Conservation (phyloP, 2,888 invertebrate genomes). For the Diogma glabrata region DNA sequence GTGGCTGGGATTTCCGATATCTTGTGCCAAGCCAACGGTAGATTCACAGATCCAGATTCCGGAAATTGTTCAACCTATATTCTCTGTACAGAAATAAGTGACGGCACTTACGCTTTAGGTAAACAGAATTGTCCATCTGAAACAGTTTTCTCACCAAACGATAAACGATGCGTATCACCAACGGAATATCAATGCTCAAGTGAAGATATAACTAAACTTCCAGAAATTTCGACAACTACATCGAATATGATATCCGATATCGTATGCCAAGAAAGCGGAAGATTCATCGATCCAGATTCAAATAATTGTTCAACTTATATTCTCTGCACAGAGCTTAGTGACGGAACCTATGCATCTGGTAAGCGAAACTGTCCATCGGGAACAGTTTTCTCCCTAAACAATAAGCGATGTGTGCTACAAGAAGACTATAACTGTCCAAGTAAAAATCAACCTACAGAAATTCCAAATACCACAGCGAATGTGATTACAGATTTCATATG, state of each 20-base stretch:
- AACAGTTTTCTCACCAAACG: not conserved
- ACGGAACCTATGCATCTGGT: not conserved
- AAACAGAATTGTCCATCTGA: not conserved
- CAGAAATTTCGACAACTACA: not conserved
- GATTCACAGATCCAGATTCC: not conserved
- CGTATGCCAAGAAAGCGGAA: not conserved
- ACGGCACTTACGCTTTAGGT: not conserved
- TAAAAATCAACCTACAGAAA: not conserved
- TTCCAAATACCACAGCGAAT: not conserved
- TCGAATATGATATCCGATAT: no score
- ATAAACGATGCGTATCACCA: not conserved
- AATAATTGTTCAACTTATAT: not conserved
- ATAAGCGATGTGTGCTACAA: not conserved
- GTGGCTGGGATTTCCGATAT: no score
- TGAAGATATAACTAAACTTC: not conserved
- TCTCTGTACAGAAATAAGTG: not conserved
- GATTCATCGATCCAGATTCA: constrained; percentile 2
- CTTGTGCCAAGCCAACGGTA: not conserved
- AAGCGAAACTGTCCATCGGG: not conserved
- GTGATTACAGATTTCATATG: not conserved
- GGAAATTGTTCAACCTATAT: not conserved
- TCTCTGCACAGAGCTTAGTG: not conserved
- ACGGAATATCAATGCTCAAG: not conserved
- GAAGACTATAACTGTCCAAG: not conserved
- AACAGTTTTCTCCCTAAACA: not conserved